phyloP scores from a whole-genome alignment of 2,888 invertebrate species.

The Campaea margaritaria region DNA sequence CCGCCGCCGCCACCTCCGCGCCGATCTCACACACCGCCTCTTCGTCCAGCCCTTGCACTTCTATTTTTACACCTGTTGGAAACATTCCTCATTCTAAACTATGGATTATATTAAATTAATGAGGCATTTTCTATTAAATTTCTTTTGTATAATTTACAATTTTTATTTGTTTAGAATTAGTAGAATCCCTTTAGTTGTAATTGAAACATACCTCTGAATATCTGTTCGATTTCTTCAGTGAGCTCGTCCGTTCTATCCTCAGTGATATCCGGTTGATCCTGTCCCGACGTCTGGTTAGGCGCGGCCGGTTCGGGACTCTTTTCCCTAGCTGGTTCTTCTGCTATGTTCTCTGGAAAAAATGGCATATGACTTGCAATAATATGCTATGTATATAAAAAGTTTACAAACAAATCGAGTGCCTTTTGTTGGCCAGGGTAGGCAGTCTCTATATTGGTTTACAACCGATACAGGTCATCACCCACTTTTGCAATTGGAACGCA shows the following conservation, averaged over 20 bases:
- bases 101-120: too few species aligned
- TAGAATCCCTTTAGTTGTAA: too few species aligned
- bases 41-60: constrained; percentile 80
- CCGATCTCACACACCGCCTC: constrained; percentile 79
- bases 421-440: too few species aligned
- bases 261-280: constrained; percentile 57
- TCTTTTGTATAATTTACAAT: not conserved
- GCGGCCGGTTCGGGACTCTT: constrained; percentile 56
- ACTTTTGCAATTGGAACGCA: too few species aligned
- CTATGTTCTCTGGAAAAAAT: constrained; percentile 47
- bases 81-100: too few species aligned
- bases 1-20: constrained; percentile 69
- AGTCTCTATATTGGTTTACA: too few species aligned
- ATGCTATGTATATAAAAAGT: too few species aligned
- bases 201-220: constrained; percentile 66
- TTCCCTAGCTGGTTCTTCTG: constrained; percentile 50
- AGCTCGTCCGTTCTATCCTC: constrained; percentile 65
- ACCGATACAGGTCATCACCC: too few species aligned
- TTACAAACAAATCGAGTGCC: not conserved
- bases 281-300: constrained; percentile 16
- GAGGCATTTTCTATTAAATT: too few species aligned
- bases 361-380: not conserved
- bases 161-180: too few species aligned
- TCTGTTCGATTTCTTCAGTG: constrained; percentile 75
- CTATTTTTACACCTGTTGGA: constrained; percentile 75